Base-by-base conservation (phyloP, 2,113 vertebrate genomes). In the Brevimyrus niger region DNA sequence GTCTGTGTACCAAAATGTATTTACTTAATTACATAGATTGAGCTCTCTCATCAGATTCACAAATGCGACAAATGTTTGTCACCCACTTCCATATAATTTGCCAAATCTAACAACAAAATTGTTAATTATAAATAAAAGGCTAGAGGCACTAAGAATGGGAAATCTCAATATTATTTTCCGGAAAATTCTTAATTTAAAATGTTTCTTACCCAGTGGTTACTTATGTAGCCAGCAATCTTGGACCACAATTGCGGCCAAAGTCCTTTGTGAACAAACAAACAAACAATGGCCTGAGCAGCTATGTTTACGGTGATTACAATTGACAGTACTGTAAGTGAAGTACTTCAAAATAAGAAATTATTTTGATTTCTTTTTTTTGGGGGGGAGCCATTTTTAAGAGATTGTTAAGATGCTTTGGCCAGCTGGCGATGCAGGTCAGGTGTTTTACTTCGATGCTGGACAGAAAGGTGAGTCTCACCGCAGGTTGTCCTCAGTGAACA, bases 171-270 rank as follows among this genome's bases (percentile, higher is more conserved):
- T 95, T 92, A 94, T 94, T 96, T 96, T 94, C 94, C 94, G 92
- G 91, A 94, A 95, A 94, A 44, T 93, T 95, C 94, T 95, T 96
- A 96, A 94, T 96, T 96, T 92, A 95, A 90, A 51, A 94, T 92
- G 90, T 94, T 95, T 93, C 86, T 94, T 93, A 91, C 94, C 92
- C 92, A 93, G 88, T 93, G 92, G 93, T 92, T 93, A 95, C 3
- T 11, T 61, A 31, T 31, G 61, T 4, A 31, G 61, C 9, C 9
- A 11, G 61, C 27, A 69, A 65, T 65, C 61, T 27, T 65, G 9
- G n/a, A 65, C n/a, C 61, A 61, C 21, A 61, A 7, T 55, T 23
- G 1, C 21, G 21, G 21, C 53, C 53, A 55, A 55, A 86, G 47
- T 86, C 46, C 42, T 27, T 65, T 73, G 87, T 65, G 15, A 88